Percentiles rank a stretch among this genome's conserved stretches.
Conservation (phyloP, 1,140 invertebrate genomes). For the Lepidurus arcticus region DNA sequence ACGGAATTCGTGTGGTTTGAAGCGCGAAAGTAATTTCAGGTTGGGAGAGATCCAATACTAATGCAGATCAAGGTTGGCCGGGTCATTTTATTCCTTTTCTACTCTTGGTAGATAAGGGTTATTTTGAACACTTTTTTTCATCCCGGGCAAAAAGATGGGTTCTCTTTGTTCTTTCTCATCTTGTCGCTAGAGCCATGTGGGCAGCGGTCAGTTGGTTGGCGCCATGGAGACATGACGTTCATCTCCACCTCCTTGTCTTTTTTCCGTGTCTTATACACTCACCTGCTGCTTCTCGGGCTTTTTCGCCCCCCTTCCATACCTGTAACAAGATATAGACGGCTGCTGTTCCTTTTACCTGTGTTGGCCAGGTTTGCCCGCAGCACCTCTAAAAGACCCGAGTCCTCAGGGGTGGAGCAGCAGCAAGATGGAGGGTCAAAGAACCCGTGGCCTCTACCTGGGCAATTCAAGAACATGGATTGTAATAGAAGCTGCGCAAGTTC, state of each 20-base stretch:
- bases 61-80: too few species aligned
- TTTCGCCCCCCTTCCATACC: background rate
- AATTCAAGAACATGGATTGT: conserved; percentile 11
- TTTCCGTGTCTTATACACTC: background rate
- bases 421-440: conserved; percentile 13
- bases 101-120: background rate
- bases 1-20: too few species aligned
- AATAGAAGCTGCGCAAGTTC: conserved; percentile 13
- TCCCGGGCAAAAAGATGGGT: background rate
- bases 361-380: background rate
- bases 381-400: background rate
- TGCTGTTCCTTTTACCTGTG: conserved; percentile 4
- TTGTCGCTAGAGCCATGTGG: conserved; percentile 17
- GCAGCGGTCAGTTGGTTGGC: conserved; percentile 15
- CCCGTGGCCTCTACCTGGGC: conserved; percentile 11
- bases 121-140: background rate
- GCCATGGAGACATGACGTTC: conserved; percentile 6
- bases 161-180: background rate
- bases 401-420: background rate
- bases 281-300: background rate
- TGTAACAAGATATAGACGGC: background rate
- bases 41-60: too few species aligned
- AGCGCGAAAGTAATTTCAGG: too few species aligned
- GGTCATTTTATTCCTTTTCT: too few species aligned
- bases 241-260: background rate